Evolutionary conservation across 2,888 invertebrate genomes (phyloP), one percentile per base, ranked within the genome.

Genomic region (Rapana venosa): DNA sequence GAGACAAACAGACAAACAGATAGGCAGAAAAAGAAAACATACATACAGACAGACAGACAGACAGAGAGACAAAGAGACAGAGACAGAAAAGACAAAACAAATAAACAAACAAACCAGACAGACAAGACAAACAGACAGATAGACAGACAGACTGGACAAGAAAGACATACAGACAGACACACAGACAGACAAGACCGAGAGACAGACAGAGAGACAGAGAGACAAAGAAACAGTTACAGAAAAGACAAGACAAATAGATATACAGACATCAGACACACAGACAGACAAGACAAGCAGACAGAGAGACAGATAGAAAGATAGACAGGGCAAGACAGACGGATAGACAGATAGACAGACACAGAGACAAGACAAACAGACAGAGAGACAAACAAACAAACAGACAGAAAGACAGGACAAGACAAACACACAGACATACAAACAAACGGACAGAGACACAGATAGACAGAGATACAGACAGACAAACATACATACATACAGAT

Each of bases 381-480:
- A 22, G 2, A 26, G n/a, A 26, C 4, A n/a, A n/a, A 22, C 20
- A 58, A 8, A 86, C 8, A 88, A 70, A 97, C 92, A 94, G 95
- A 84, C 5, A 84, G 88, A 83, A 36, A 17, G 66, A 85, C 30
- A 87, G 87, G n/a, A n/a, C 61, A 35, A 87, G 66, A 66, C 32
- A 87, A 32, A 66, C 47, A 47, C 32, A 79, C 32, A 47, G 66
- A 87, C 66, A 87, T 74, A 87, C 36, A 74, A 74, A 66, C 36
- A 74, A 36, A 87, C 6, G 74, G 74, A 86, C 2, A 61, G 1
- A 22, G 1, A 61, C 1, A 61, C 15, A 22, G 20, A 61, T 20
- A 35, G 35, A 81, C 32, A 81, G 81, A 22, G 5, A 4, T 20
- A 81, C 17, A 81, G 35, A 81, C 32, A 32, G 35, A 81, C 32